A percentile compares a stretch with the other conserved stretches of the same genome.
Conservation (phyloP, 2,113 vertebrate species). For the Gobiocypris rarus region DNA sequence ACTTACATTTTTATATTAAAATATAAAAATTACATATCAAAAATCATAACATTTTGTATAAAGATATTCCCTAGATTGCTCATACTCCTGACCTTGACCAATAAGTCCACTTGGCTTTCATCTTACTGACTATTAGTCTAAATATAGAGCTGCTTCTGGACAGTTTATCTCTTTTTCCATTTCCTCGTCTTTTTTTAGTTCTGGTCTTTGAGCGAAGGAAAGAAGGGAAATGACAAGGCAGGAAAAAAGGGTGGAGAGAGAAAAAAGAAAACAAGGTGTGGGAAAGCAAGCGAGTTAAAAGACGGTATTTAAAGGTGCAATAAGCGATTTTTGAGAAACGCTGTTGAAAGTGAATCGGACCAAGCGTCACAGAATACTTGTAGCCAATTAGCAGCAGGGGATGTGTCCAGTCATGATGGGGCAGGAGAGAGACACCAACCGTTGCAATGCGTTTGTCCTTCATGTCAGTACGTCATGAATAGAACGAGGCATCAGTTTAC, state of each 20-base stretch:
- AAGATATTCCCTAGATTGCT: neutral
- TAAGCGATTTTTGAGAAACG: no score
- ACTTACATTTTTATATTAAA: no score
- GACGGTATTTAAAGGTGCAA: no score
- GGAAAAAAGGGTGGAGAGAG: slow-evolving; percentile 9
- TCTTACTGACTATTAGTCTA: slow-evolving; percentile 17
- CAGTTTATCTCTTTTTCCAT: slow-evolving; percentile 19
- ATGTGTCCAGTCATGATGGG: no score
- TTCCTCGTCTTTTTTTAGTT: slow-evolving; percentile 40
- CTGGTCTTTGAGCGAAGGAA: slow-evolving; percentile 13
- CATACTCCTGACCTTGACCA: neutral
- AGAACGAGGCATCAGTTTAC: no score
- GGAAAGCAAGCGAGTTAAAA: slow-evolving; percentile 4
- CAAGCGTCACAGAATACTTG: no score
- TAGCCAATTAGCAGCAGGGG: no score
- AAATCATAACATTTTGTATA: neutral
- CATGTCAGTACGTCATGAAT: no score
- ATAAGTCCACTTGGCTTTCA: neutral
- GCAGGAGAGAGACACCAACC: no score
- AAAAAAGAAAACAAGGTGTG: slow-evolving; percentile 6
- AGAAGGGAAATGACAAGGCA: neutral
- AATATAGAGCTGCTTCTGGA: neutral
- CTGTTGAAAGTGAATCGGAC: no score
- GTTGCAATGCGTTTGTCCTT: no score
- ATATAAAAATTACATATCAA: neutral